phyloP scores from a whole-genome alignment of 2,797 vertebrate species.

The Remorina albescens region DNA sequence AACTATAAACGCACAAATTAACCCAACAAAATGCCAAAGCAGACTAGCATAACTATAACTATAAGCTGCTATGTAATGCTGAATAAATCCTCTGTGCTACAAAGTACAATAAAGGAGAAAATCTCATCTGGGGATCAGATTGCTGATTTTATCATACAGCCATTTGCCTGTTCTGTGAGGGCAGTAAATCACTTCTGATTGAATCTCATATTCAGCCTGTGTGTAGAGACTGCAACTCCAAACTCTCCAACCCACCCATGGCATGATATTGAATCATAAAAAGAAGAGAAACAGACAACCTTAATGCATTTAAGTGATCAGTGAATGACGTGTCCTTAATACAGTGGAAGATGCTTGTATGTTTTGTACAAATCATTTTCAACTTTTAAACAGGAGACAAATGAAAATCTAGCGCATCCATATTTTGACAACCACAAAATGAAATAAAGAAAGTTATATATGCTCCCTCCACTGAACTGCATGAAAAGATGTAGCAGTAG shows the following conservation, averaged over 20 bases:
- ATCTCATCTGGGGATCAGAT: constrained; percentile 58
- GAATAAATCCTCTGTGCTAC: constrained; percentile 28
- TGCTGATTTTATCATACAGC: constrained; percentile 59
- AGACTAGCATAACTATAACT: constrained; percentile 22
- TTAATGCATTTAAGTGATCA: not conserved
- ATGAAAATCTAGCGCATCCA: constrained; percentile 1
- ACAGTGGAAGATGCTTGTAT: constrained; percentile 7
- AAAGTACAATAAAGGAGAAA: constrained; percentile 34
- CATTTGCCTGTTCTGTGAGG: constrained; percentile 47
- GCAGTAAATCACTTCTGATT: constrained; percentile 67
- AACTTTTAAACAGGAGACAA: constrained; percentile 11
- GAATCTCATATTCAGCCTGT: constrained; percentile 53
- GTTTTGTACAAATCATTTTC: constrained; percentile 8
- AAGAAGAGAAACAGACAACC: not conserved
- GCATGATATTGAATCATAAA: constrained; percentile 18
- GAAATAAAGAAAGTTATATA: not conserved
- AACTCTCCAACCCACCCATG: constrained; percentile 25
- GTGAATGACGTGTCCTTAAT: constrained; percentile 9
- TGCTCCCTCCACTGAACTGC: constrained; percentile 5
- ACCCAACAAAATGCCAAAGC: constrained; percentile 42
- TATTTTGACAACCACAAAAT: constrained; percentile 14
- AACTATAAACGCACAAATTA: constrained; percentile 44
- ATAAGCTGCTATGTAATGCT: constrained; percentile 28
- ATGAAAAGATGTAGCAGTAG: constrained; percentile 25
- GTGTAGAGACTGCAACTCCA: constrained; percentile 50